Evolutionary conservation across 2,888 invertebrate genomes (phyloP).

Genomic region (Microplitis deprimator): DNA sequence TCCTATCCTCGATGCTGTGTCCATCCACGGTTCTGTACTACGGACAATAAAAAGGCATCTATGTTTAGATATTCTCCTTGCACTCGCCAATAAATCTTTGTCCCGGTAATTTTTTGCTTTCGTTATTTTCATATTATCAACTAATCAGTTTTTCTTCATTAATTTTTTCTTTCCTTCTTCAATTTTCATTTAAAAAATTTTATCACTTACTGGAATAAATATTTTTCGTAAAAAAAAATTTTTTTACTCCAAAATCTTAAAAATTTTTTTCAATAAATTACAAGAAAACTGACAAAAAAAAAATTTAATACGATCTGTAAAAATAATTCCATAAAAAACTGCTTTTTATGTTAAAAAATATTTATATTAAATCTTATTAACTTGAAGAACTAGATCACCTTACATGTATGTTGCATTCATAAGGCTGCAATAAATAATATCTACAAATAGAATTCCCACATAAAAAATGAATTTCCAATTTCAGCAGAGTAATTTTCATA

Average conservation of each 20-base stretch:
- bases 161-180: background rate
- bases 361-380: background rate
- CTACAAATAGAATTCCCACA: background rate
- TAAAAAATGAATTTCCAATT: background rate
- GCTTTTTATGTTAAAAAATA: too few species aligned
- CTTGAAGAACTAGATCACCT: background rate
- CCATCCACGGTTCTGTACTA: background rate
- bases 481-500: background rate
- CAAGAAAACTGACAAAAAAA: too few species aligned
- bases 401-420: background rate
- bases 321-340: too few species aligned
- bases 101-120: background rate
- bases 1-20: slow-evolving; percentile 24
- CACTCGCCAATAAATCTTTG: background rate
- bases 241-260: too few species aligned
- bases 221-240: too few species aligned
- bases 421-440: background rate
- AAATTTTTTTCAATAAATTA: too few species aligned
- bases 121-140: background rate
- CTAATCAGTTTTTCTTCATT: background rate
- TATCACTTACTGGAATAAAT: too few species aligned
- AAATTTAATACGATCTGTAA: too few species aligned
- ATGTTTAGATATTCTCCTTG: slow-evolving; percentile 1
- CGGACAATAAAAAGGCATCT: background rate
- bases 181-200: too few species aligned